These are phyloP conservation scores for Girardia tigrina DNA, from an alignment of 2,888 invertebrate genomes.

Conservation along the genomic window DNA sequence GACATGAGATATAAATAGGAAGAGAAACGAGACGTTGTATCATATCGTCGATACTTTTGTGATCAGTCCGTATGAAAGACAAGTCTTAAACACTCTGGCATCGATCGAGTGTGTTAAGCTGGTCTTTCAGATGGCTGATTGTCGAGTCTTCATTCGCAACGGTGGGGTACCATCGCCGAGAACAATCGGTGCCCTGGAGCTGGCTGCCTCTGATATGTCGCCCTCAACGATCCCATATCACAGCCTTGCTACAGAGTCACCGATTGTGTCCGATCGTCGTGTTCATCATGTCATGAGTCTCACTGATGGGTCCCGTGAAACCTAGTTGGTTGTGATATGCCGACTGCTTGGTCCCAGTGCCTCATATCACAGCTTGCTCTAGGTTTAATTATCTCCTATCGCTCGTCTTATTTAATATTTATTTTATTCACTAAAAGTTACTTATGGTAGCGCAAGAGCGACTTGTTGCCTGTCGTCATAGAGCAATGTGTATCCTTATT, in stretches of 20 bases:
- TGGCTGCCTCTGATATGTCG: conserved; percentile 3
- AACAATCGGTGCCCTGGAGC: not conserved
- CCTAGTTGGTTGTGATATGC: conserved; percentile 19
- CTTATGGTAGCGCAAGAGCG: no score
- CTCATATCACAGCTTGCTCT: conserved; percentile 23
- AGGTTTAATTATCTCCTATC: not conserved
- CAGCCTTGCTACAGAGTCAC: conserved; percentile 15
- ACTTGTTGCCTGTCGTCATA: no score
- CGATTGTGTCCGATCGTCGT: not conserved
- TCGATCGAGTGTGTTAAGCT: conserved; percentile 5
- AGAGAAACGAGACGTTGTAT: no score
- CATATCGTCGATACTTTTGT: no score
- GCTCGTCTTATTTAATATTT: not conserved
- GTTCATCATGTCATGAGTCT: not conserved
- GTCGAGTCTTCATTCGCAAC: not conserved
- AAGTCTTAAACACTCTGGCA: not conserved
- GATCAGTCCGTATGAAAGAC: conserved; percentile 15
- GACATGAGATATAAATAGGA: no score
- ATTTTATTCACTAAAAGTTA: no score
- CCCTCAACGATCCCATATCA: not conserved
- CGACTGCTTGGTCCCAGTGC: not conserved
- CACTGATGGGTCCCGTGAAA: not conserved
- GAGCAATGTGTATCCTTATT: no score
- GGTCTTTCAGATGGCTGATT: not conserved
- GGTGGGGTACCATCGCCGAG: not conserved